These are phyloP conservation scores for Discoglossus pictus DNA, from an alignment of 2,797 vertebrate genomes.

Conservation along the genomic window DNA sequence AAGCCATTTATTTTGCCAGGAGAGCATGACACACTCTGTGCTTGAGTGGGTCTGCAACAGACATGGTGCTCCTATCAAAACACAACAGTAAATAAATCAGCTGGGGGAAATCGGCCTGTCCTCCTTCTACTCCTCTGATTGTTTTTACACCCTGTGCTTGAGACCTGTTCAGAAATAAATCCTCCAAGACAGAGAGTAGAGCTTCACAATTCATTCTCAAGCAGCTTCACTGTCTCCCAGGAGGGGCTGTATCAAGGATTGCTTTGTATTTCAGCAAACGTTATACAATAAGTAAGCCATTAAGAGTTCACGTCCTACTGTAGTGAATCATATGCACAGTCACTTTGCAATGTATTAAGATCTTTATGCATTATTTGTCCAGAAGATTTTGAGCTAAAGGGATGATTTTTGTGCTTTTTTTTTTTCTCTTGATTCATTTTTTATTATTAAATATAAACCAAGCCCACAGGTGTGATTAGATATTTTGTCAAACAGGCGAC, in stretches of 20 bases:
- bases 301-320: constrained; percentile 17
- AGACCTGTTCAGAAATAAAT: constrained; percentile 72
- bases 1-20: constrained; percentile 91
- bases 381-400: too few relatives aligned
- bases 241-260: constrained; percentile 34
- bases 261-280: constrained; percentile 34
- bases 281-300: constrained; percentile 5
- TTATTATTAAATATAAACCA: too few relatives aligned
- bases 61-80: constrained; percentile 87
- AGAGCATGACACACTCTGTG: constrained; percentile 89
- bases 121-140: constrained; percentile 64
- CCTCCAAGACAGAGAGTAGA: constrained; percentile 55
- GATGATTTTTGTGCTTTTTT: too few relatives aligned
- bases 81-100: constrained; percentile 90
- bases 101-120: constrained; percentile 65
- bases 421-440: too few relatives aligned
- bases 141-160: constrained; percentile 67
- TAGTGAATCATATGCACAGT: not conserved
- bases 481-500: too few relatives aligned
- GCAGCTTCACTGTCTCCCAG: constrained; percentile 37
- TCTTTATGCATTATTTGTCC: too few relatives aligned
- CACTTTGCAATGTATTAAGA: not conserved
- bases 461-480: too few relatives aligned
- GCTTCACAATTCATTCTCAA: constrained; percentile 54
- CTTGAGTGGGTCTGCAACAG: constrained; percentile 84